Conservation (phyloP, 1,140 invertebrate species). For the Drosophila repletoides region DNA sequence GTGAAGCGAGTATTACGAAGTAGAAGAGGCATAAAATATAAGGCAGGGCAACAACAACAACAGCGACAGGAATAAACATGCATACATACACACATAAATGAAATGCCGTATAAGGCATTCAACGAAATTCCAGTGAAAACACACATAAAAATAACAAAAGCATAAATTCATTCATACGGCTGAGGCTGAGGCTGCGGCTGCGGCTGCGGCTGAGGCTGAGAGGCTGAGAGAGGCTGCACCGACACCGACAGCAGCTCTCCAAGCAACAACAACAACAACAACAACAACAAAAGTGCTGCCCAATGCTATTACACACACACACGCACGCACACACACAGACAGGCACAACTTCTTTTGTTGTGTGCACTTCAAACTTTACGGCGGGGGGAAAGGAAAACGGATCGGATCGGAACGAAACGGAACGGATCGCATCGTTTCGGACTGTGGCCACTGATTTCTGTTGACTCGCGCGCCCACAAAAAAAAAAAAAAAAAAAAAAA, state of each 20-base stretch:
- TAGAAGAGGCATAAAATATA: constrained; percentile 5
- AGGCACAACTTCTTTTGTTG: constrained; percentile 21
- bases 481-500: constrained; percentile 6
- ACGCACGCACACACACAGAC: constrained; percentile 5
- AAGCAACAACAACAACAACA: constrained; percentile 19
- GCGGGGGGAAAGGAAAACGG: background rate
- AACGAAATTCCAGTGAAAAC: constrained; percentile 57
- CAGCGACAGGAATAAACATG: constrained; percentile 10
- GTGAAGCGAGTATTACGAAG: no score
- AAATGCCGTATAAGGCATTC: constrained; percentile 40
- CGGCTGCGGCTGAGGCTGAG: constrained; percentile 1
- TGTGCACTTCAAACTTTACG: constrained; percentile 10
- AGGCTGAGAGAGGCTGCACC: background rate
- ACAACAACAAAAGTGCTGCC: constrained; percentile 32
- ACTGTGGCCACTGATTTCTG: constrained; percentile 20
- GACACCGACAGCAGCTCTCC: no score
- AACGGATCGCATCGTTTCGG: constrained; percentile 17
- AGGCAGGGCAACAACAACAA: constrained; percentile 16
- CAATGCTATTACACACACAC: constrained; percentile 8
- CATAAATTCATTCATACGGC: constrained; percentile 68
- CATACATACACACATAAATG: background rate
- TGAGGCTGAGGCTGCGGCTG: constrained; percentile 12
- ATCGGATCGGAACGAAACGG: background rate
- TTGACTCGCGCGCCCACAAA: constrained; percentile 32
- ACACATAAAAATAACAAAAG: constrained; percentile 62